phyloP scores from a whole-genome alignment of 2,888 invertebrate genomes.

The Spisula solida region DNA sequence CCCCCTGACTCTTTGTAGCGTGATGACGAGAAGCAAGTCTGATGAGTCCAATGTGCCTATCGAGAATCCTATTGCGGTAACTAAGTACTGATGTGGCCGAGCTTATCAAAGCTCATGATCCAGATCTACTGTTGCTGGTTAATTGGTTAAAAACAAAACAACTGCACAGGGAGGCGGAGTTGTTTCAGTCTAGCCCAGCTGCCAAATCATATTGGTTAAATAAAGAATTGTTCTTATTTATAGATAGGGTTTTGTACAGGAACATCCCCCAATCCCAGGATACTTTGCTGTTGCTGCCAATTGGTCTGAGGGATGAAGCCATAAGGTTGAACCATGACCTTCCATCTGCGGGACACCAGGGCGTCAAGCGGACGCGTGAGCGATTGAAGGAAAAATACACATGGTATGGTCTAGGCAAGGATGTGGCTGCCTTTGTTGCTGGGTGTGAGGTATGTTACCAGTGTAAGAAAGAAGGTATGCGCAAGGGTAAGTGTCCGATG shows the following conservation, averaged over 20 bases:
- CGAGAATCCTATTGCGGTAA: too few species aligned
- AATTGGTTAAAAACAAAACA: neutral
- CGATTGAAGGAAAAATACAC: constrained; percentile 21
- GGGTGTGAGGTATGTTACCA: constrained; percentile 33
- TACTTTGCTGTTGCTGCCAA: constrained; percentile 34
- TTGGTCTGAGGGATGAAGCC: constrained; percentile 9
- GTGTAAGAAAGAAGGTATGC: too few species aligned
- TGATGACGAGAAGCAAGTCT: neutral
- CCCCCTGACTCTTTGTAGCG: too few species aligned
- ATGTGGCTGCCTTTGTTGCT: constrained; percentile 28
- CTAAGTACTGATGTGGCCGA: neutral
- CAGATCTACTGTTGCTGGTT: neutral
- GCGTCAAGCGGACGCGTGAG: constrained; percentile 45
- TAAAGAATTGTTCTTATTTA: too few species aligned
- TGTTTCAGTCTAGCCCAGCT: too few species aligned
- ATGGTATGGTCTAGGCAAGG: too few species aligned
- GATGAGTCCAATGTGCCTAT: neutral
- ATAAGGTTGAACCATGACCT: constrained; percentile 46
- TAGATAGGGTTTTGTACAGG: constrained; percentile 4
- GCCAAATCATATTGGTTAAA: too few species aligned
- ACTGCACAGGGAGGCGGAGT: neutral
- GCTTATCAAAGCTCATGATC: neutral
- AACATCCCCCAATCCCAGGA: neutral
- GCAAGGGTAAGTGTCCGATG: too few species aligned
- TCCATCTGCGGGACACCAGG: constrained; percentile 62